phyloP scores from a whole-genome alignment of 2,888 invertebrate genomes.

The Carcina quercana region DNA sequence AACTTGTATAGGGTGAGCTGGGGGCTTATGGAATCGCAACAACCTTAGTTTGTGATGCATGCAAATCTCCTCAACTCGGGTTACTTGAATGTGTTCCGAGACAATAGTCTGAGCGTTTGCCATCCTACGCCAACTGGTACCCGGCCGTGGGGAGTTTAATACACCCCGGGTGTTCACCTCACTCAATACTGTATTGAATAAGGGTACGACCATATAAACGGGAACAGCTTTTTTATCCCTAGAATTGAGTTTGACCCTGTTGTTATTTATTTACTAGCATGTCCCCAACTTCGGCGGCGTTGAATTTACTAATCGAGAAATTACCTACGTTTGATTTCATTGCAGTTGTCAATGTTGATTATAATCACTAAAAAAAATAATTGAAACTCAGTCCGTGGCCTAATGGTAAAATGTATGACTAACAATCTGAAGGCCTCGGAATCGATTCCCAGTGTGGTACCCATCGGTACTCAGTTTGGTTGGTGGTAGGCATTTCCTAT shows the following conservation, averaged over 20 bases:
- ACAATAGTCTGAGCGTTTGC: slow-evolving; percentile 27
- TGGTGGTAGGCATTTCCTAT: no score
- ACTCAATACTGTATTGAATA: slow-evolving; percentile 20
- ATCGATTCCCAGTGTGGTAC: no score
- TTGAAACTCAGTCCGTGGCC: no score
- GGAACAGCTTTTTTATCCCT: not conserved
- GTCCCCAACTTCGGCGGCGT: no score
- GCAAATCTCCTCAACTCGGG: slow-evolving; percentile 31
- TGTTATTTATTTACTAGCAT: not conserved
- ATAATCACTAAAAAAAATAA: no score
- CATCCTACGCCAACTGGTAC: slow-evolving; percentile 22
- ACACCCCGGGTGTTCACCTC: slow-evolving; percentile 17
- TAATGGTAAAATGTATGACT: no score
- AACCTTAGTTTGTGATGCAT: slow-evolving; percentile 27
- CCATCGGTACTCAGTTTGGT: no score
- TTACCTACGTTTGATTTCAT: no score
- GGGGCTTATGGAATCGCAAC: slow-evolving; percentile 14
- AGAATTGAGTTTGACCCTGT: not conserved
- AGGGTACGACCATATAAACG: slow-evolving; percentile 18
- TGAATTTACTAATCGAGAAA: no score
- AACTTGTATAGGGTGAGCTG: not conserved
- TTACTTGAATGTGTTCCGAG: slow-evolving; percentile 26
- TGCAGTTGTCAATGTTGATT: no score
- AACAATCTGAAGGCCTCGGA: no score
- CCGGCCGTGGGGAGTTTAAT: slow-evolving; percentile 15